Base-by-base conservation (phyloP, 2,797 vertebrate species). In the Adelosebastes latens region DNA sequence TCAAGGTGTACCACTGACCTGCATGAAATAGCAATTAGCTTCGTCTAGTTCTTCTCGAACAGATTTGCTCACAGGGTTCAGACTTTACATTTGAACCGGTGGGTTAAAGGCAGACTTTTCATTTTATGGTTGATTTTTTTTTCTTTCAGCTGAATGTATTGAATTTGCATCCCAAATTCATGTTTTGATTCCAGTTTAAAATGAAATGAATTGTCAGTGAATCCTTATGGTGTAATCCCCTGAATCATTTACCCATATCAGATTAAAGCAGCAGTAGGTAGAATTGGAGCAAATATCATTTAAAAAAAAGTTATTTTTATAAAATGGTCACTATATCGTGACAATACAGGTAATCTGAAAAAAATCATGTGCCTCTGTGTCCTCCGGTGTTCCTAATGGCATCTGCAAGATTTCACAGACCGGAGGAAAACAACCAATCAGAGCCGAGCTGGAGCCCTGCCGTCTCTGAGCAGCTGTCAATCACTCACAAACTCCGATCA, bases 1-100 rank as follows among this genome's bases (percentile, higher is more conserved):
- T 80, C 67, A 70, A 81, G 69, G 74, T 89, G 13, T 79, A 69
- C 14, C 10, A 27, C 39, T 52, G 56, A 87, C 77, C 77, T 84
- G 75, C 68, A 25, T 72, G 14, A 58, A 87, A 78, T 83, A 77
- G 72, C 55, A 78, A 75, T 67, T 65, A 69, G 49, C 14, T 73
- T 58, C 20, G 7, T 61, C 7, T 32, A 11, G n/a, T 82, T 75
- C 1, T 62, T 71, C 25, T 72, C 8, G 0, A 56, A 27, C n/a
- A 68, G 5, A 61, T 74, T 77, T 69, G 22, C 72, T 52, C 29
- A 56, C 7, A 42, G 29, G 12, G 6, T 39, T 49, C 39, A n/a
- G 5, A 65, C 16, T 60, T 55, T 25, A 46, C 25, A 55, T 61
- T 64, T 66, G 14, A 74, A 22, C 7, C n/a, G 18, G 2, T 36